phyloP scores from a whole-genome alignment of 2,113 vertebrate genomes.

The Copsychus sechellarum region DNA sequence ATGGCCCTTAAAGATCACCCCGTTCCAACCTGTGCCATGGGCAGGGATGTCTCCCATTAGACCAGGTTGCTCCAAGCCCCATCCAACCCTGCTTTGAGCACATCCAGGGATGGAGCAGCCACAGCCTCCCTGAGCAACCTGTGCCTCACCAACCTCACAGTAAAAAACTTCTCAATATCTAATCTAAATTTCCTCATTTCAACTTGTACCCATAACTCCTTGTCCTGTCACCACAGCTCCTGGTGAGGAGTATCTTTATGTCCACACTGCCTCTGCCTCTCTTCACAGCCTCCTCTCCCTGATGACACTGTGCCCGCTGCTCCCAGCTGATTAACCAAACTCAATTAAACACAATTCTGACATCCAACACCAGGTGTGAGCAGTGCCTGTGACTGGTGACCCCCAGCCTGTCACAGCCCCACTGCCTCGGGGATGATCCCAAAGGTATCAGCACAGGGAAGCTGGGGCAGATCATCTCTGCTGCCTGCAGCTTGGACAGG shows the following conservation, averaged over 20 bases:
- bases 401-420: neutral
- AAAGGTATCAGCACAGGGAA: neutral
- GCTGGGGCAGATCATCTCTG: neutral
- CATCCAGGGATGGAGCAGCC: neutral
- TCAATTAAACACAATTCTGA: neutral
- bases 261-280: neutral
- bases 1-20: no score
- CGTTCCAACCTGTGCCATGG: neutral
- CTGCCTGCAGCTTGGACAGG: accelerated
- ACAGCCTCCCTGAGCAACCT: neutral
- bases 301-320: accelerated
- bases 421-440: neutral
- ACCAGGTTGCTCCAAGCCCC: neutral
- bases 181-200: neutral
- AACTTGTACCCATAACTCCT: neutral
- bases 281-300: neutral
- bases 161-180: neutral
- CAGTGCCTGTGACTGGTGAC: neutral
- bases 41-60: neutral
- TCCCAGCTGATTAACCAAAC: neutral
- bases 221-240: neutral
- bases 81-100: neutral
- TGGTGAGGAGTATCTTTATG: neutral
- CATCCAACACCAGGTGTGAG: accelerated
- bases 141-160: neutral